These are phyloP conservation scores for Spheniscus mendiculus DNA, from an alignment of 2,113 vertebrate genomes.

Conservation along the genomic window DNA sequence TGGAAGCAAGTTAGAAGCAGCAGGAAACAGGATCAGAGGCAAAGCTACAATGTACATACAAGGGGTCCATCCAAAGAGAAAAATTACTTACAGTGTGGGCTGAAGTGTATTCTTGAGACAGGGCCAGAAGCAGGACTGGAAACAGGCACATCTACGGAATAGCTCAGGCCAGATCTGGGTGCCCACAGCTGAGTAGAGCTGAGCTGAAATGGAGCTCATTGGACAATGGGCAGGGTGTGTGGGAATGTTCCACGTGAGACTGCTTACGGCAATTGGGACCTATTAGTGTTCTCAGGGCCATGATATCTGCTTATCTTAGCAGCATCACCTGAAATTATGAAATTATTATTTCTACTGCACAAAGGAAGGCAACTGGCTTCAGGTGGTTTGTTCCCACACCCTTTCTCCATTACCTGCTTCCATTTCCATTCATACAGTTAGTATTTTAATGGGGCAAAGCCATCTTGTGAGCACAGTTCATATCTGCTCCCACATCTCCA, in stretches of 20 bases:
- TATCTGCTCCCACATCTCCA: neutral
- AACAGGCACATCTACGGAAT: too few relatives aligned
- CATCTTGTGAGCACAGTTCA: neutral
- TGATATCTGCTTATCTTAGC: neutral
- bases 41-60: too few relatives aligned
- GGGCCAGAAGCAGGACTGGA: too few relatives aligned
- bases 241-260: neutral
- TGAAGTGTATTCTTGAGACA: too few relatives aligned
- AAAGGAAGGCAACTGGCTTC: neutral
- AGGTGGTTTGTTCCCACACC: neutral
- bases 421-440: neutral
- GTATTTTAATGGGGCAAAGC: neutral
- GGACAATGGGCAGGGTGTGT: neutral
- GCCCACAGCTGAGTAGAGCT: too few relatives aligned
- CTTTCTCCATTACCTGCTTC: accelerated
- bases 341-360: neutral
- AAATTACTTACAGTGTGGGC: too few relatives aligned
- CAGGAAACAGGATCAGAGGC: too few relatives aligned
- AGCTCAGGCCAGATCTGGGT: too few relatives aligned
- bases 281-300: neutral
- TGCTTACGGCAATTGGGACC: neutral
- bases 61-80: too few relatives aligned
- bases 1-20: too few relatives aligned
- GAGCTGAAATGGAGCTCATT: neutral
- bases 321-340: neutral